phyloP scores from a whole-genome alignment of 2,797 vertebrate genomes.

The Orestias chungarensis region DNA sequence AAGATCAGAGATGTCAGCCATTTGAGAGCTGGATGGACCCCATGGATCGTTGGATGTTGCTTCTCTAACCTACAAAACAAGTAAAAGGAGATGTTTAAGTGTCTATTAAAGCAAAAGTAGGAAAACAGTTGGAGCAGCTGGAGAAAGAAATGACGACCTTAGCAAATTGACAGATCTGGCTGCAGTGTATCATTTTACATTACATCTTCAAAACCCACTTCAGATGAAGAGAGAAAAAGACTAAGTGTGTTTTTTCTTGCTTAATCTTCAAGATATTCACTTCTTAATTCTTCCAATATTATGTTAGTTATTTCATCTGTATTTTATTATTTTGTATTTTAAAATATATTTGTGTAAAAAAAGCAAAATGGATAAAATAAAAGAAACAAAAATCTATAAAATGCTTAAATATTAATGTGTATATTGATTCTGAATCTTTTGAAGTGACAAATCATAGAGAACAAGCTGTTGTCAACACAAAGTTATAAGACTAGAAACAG shows the following conservation, averaged over 20 bases:
- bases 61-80: slow-evolving; percentile 83
- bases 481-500: background rate
- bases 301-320: background rate
- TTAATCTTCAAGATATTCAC: background rate
- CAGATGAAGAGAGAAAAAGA: background rate
- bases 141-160: background rate
- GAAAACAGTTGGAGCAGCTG: background rate
- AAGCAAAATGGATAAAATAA: no score
- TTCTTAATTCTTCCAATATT: background rate
- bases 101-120: background rate
- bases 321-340: no score
- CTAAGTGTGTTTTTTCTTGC: background rate
- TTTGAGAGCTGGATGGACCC: slow-evolving; percentile 96
- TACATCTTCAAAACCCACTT: background rate
- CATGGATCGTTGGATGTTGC: slow-evolving; percentile 98
- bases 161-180: background rate
- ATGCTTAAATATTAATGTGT: background rate
- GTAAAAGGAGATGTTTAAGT: background rate
- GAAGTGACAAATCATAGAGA: background rate
- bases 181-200: background rate
- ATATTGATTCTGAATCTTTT: background rate
- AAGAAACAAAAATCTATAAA: background rate
- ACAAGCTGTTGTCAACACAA: background rate
- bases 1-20: slow-evolving; percentile 95
- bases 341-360: no score